Evolutionary conservation across 2,888 invertebrate genomes (phyloP).

Genomic region (Smittia aterrima): DNA sequence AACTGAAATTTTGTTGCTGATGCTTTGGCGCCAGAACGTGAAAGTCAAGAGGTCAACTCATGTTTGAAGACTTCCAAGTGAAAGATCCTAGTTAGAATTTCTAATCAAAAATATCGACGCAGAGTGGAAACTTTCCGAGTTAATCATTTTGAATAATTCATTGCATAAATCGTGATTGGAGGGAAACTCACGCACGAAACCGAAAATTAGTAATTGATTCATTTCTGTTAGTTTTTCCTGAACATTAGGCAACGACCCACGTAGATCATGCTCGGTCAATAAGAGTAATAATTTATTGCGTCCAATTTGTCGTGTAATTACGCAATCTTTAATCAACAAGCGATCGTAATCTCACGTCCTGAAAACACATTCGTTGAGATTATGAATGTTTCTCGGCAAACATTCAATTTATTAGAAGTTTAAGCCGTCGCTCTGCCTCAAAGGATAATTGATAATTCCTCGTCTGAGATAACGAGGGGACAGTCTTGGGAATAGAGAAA

Average conservation of each 20-base stretch:
- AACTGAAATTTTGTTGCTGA: constrained; percentile 17
- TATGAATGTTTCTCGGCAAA: not conserved
- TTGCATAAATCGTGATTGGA: constrained; percentile 23
- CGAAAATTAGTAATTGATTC: constrained; percentile 39
- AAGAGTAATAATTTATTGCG: constrained; percentile 40
- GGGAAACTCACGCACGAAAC: constrained; percentile 14
- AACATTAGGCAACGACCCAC: constrained; percentile 4
- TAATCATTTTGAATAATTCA: constrained; percentile 36
- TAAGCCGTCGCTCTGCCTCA: not conserved
- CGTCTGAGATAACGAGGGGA: constrained; percentile 5
- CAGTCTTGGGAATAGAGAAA: constrained; percentile 9
- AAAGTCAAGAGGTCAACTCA: constrained; percentile 4
- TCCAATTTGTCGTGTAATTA: constrained; percentile 33
- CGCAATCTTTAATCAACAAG: constrained; percentile 26
- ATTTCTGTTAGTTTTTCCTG: constrained; percentile 28
- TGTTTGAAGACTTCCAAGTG: not conserved
- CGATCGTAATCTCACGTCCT: not conserved
- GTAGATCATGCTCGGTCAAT: constrained; percentile 24
- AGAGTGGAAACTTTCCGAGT: too few relatives aligned
- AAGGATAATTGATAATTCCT: constrained; percentile 1
- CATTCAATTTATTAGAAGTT: not conserved
- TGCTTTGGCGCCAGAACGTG: constrained; percentile 28
- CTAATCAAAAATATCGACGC: not conserved
- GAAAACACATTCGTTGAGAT: not conserved
- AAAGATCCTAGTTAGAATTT: not conserved